Evolutionary conservation across 1,140 invertebrate genomes (phyloP).

Genomic region (Drosophila ficusphila): DNA sequence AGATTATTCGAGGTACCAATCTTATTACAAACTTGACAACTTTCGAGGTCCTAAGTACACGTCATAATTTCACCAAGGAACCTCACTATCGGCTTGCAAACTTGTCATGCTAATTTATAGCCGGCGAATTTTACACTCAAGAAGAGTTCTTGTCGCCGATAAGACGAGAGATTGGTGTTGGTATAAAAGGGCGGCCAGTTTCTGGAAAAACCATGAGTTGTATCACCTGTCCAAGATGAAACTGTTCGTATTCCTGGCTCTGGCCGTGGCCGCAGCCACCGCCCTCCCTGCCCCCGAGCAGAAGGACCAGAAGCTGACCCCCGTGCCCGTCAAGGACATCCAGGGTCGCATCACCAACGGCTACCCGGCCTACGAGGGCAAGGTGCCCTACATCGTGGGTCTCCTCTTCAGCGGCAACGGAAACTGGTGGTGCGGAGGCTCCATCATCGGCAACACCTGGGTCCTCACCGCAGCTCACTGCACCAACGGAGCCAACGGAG

Average conservation of each 20-base stretch:
- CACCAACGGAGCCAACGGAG: slow-evolving; percentile 15
- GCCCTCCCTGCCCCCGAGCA: slow-evolving; percentile 14
- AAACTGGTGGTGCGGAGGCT: slow-evolving; percentile 23
- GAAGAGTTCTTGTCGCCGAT: background rate
- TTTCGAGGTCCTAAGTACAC: no score
- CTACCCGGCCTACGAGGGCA: slow-evolving; percentile 22
- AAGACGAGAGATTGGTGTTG: no score
- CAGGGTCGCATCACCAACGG: slow-evolving; percentile 75
- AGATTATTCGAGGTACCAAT: no score
- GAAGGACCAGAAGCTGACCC: slow-evolving; percentile 8
- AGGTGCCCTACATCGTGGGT: slow-evolving; percentile 17
- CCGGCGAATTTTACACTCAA: background rate
- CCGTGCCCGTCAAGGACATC: slow-evolving; percentile 38
- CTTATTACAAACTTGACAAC: no score
- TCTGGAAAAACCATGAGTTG: slow-evolving; percentile 3
- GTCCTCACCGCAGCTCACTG: slow-evolving; percentile 25
- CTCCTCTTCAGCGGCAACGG: slow-evolving; percentile 17
- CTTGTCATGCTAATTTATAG: no score
- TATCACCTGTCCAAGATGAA: slow-evolving; percentile 16
- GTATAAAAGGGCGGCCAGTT: slow-evolving; percentile 6
- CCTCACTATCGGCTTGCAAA: no score
- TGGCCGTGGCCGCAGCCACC: slow-evolving; percentile 26
- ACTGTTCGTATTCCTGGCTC: slow-evolving; percentile 25
- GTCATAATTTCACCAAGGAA: no score
- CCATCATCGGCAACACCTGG: slow-evolving; percentile 23